phyloP scores from a whole-genome alignment of 2,888 invertebrate genomes.

The Synergus laeviventris region DNA sequence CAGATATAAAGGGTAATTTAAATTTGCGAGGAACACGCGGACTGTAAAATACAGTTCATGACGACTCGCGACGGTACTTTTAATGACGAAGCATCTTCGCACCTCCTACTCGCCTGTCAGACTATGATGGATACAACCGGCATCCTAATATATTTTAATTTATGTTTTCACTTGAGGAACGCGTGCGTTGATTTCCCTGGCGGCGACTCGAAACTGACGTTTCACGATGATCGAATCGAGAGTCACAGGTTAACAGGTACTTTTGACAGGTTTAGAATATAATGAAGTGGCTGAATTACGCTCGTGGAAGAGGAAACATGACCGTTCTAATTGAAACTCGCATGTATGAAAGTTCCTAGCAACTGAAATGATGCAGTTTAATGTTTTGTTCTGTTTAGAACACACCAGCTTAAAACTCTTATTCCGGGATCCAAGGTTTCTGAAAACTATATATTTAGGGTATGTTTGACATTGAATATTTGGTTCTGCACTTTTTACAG shows the following conservation, averaged over 20 bases:
- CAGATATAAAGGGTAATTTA: neutral
- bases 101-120: conserved; percentile 36
- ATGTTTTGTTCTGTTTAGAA: neutral
- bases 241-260: conserved; percentile 36
- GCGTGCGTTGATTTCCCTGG: conserved; percentile 52
- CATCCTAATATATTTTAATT: conserved; percentile 64
- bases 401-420: neutral
- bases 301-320: conserved; percentile 8
- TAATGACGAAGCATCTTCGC: conserved; percentile 38
- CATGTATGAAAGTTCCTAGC: neutral
- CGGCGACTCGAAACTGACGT: conserved; percentile 44
- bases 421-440: neutral
- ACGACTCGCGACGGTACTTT: conserved; percentile 10
- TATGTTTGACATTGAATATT: no score
- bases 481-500: no score
- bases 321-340: conserved; percentile 22
- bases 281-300: conserved; percentile 21
- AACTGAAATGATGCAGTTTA: conserved; percentile 7
- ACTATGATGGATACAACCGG: conserved; percentile 40
- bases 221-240: conserved; percentile 38
- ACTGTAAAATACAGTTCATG: neutral
- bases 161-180: conserved; percentile 63
- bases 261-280: conserved; percentile 38
- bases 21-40: neutral
- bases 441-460: neutral